Percentiles rank a stretch among this genome's conserved stretches.
phyloP scores from a whole-genome alignment of 1,140 invertebrate species.

The Halyomorpha halys region DNA sequence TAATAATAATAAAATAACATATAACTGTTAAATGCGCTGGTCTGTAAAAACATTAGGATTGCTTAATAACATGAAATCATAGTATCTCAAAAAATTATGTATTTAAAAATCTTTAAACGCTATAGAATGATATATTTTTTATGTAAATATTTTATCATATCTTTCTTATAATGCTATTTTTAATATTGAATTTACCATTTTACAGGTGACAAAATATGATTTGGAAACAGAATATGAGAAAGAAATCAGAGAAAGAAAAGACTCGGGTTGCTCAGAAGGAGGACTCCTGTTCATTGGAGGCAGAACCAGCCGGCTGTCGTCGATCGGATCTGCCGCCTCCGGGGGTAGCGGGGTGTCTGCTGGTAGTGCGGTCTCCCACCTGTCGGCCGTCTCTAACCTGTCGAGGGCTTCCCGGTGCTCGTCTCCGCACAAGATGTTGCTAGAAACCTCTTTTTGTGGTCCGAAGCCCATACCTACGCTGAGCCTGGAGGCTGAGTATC shows the following conservation, averaged over 20 bases:
- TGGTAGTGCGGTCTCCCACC: constrained; percentile 37
- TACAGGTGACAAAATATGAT: constrained; percentile 30
- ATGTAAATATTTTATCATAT: no score
- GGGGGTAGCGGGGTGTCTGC: constrained; percentile 33
- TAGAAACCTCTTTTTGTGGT: constrained; percentile 82
- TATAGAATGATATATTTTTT: no score
- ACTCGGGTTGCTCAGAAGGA: constrained; percentile 59
- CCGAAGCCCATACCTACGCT: constrained; percentile 48
- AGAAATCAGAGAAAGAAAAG: constrained; percentile 45
- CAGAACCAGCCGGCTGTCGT: constrained; percentile 66
- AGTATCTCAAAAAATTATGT: no score
- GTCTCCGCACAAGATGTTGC: constrained; percentile 75
- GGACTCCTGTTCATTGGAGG: constrained; percentile 70
- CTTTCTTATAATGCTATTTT: no score
- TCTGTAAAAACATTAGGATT: no score
- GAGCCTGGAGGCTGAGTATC: constrained; percentile 42
- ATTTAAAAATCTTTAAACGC: no score
- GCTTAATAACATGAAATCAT: no score
- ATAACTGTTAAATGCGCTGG: no score
- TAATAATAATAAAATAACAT: no score
- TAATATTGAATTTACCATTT: background rate
- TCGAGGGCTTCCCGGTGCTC: constrained; percentile 46
- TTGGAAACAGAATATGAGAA: constrained; percentile 32
- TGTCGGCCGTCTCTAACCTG: constrained; percentile 28
- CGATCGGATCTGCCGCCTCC: constrained; percentile 49